phyloP scores from a whole-genome alignment of 2,113 vertebrate species.

The Sakesphorus luctuosus region DNA sequence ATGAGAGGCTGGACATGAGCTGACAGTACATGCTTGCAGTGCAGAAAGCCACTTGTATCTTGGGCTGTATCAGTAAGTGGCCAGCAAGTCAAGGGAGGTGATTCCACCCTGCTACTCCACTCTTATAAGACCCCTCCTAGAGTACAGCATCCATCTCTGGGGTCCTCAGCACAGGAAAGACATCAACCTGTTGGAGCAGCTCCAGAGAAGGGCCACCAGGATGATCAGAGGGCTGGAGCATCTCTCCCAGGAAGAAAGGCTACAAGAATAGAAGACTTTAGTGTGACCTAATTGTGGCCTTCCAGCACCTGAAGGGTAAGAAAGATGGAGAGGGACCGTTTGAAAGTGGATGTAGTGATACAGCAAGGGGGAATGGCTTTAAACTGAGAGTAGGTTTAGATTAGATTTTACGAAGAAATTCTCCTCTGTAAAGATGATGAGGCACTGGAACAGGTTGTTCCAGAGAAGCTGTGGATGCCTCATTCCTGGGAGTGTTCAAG shows the following conservation, averaged over 20 bases:
- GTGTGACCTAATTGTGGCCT: neutral
- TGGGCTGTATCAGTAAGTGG: accelerated
- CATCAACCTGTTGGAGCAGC: accelerated
- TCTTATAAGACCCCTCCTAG: neutral
- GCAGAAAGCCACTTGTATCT: accelerated
- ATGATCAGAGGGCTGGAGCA: neutral
- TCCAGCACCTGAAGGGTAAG: neutral
- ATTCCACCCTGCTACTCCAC: neutral
- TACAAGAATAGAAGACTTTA: neutral
- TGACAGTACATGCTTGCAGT: no score
- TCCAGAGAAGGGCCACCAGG: neutral
- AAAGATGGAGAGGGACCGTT: neutral
- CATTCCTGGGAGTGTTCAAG: neutral
- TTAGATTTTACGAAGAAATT: neutral
- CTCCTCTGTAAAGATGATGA: neutral
- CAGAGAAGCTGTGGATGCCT: neutral
- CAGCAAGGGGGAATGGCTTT: neutral
- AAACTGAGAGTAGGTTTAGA: neutral
- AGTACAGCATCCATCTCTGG: neutral
- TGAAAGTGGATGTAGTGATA: neutral
- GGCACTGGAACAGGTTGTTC: accelerated
- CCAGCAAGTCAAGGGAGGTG: accelerated
- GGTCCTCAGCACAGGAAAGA: neutral
- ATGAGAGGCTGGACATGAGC: neutral
- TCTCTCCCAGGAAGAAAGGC: neutral